Conservation (phyloP, 2,888 invertebrate genomes). For the Caenorhabditis zanzibari region DNA sequence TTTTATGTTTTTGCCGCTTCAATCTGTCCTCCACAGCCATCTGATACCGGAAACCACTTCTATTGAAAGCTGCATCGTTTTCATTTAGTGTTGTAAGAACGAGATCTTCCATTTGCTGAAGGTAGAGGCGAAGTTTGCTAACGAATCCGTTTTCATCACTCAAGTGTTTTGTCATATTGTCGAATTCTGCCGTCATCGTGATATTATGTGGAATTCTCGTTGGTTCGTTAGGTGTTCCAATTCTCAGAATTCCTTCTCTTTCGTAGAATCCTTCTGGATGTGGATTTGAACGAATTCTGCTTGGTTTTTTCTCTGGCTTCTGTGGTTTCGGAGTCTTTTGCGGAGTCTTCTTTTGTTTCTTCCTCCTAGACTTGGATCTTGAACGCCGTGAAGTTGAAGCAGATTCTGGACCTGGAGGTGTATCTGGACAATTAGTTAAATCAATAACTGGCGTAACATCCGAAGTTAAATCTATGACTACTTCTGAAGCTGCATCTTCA, state of each 20-base stretch:
- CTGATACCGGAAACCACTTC: constrained; percentile 65
- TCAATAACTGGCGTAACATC: too few species aligned
- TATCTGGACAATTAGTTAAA: too few species aligned
- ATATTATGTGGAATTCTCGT: constrained; percentile 86
- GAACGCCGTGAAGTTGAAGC: too few species aligned
- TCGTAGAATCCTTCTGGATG: constrained; percentile 28
- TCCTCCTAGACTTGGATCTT: too few species aligned
- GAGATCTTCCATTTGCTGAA: constrained; percentile 68
- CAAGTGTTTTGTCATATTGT: constrained; percentile 61
- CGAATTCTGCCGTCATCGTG: constrained; percentile 46
- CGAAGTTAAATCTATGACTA: too few species aligned
- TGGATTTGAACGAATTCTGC: too few species aligned
- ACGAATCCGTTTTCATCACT: constrained; percentile 61
- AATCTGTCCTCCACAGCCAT: constrained; percentile 50
- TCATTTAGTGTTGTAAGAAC: constrained; percentile 41
- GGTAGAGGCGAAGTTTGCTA: constrained; percentile 46
- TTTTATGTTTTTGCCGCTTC: constrained; percentile 18
- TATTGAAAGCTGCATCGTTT: constrained; percentile 51
- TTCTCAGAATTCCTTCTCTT: constrained; percentile 59
- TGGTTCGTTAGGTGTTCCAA: constrained; percentile 24
- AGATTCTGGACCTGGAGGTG: too few species aligned
- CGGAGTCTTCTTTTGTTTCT: too few species aligned
- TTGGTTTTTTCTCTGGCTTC: too few species aligned
- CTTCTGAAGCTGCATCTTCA: too few species aligned
- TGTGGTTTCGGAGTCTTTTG: too few species aligned